Percentiles rank a stretch among this genome's conserved stretches.
phyloP scores from a whole-genome alignment of 2,113 vertebrate genomes.

The Chaenocephalus aceratus region DNA sequence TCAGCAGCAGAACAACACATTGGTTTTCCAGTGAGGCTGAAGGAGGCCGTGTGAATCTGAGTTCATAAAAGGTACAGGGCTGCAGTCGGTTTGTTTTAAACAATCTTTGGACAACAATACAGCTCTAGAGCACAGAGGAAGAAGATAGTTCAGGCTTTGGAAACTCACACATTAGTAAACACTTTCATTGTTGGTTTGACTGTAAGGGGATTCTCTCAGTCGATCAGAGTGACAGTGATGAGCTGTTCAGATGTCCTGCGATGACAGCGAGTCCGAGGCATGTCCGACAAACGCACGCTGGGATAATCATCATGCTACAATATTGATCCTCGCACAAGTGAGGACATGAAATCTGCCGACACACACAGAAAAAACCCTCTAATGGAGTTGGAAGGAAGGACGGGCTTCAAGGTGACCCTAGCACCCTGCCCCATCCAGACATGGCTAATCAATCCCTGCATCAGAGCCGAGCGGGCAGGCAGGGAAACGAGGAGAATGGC shows the following conservation, averaged over 20 bases:
- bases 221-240: not conserved
- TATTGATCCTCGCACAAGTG: slow-evolving; percentile 44
- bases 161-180: no score
- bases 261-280: slow-evolving; percentile 50
- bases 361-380: slow-evolving; percentile 23
- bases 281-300: slow-evolving; percentile 49
- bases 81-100: no score
- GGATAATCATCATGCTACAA: slow-evolving; percentile 57
- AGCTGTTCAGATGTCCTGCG: not conserved
- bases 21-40: no score
- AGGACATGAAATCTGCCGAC: slow-evolving; percentile 47
- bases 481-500: slow-evolving; percentile 9
- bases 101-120: no score
- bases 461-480: slow-evolving; percentile 19
- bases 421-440: slow-evolving; percentile 13
- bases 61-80: no score
- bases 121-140: no score
- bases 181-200: not conserved
- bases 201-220: not conserved
- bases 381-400: slow-evolving; percentile 23
- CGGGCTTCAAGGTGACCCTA: slow-evolving; percentile 58
- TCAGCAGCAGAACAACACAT: no score
- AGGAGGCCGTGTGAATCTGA: no score
- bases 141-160: no score
- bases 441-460: slow-evolving; percentile 53